phyloP scores from a whole-genome alignment of 2,113 vertebrate genomes.

The Colistium nudipinnis region DNA sequence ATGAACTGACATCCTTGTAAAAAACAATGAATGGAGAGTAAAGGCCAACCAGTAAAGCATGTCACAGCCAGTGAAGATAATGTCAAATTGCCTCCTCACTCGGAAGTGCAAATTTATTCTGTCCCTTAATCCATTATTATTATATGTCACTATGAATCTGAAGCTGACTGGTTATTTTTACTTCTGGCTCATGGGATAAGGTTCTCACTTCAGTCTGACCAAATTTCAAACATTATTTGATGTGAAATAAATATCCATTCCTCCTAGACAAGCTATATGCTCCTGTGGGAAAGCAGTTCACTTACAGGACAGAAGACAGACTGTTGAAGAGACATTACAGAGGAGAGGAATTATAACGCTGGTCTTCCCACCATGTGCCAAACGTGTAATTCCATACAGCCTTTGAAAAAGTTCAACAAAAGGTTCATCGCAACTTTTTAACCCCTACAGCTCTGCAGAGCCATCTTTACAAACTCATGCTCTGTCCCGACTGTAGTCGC shows the following conservation, averaged over 20 bases:
- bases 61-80: not conserved
- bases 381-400: not conserved
- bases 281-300: not conserved
- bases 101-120: conserved; percentile 6
- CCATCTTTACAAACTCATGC: not conserved
- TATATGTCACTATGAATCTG: not conserved
- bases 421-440: not conserved
- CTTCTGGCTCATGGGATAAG: not conserved
- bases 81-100: not conserved
- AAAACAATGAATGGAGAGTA: conserved; percentile 31
- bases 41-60: conserved; percentile 4
- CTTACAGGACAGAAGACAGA: not conserved
- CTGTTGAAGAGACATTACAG: not conserved
- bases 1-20: conserved; percentile 41
- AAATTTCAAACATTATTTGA: not conserved
- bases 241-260: no score
- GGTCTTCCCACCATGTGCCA: not conserved
- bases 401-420: not conserved
- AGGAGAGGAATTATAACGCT: not conserved
- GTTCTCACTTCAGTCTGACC: not conserved
- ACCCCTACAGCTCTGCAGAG: not conserved
- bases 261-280: not conserved
- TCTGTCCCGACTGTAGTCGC: no score
- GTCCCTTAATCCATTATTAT: not conserved
- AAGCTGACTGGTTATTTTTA: not conserved